These are phyloP conservation scores for Spilogale gracilis DNA, from an alignment of 2,113 vertebrate genomes.

Conservation along the genomic window DNA sequence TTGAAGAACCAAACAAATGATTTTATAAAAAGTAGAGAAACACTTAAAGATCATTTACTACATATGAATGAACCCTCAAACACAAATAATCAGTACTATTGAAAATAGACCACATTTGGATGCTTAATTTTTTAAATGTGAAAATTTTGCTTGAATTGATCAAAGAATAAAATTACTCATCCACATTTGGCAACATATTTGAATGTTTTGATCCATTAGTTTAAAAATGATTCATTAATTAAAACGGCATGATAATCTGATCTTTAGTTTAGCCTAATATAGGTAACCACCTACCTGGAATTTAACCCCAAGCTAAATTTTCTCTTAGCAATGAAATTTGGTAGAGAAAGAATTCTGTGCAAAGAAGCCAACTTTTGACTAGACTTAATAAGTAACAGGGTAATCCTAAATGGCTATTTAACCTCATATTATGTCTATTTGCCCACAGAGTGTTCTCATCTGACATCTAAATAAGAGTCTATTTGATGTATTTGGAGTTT, in stretches of 20 bases:
- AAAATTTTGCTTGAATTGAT: background rate
- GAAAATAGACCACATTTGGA: background rate
- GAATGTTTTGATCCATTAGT: background rate
- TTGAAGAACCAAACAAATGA: conserved; percentile 7
- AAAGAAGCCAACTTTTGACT: background rate
- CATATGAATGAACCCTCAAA: background rate
- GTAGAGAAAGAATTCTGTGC: background rate
- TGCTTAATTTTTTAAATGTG: conserved; percentile 37
- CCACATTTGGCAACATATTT: background rate
- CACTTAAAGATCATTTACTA: conserved; percentile 31
- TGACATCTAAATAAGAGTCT: background rate
- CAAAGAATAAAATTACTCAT: conserved; percentile 46
- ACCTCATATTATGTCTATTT: background rate
- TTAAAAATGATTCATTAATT: conserved; percentile 6
- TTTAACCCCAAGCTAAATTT: conserved; percentile 48
- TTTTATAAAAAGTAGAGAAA: background rate
- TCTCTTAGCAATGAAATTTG: background rate
- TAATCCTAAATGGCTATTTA: background rate
- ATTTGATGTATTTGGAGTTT: background rate
- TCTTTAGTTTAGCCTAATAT: conserved; percentile 19
- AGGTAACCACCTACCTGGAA: background rate
- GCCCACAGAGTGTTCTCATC: background rate
- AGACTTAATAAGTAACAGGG: background rate
- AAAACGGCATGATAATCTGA: background rate
- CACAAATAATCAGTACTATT: background rate